Conservation (phyloP, 2,888 invertebrate genomes). For the Zeuzera pyrina region DNA sequence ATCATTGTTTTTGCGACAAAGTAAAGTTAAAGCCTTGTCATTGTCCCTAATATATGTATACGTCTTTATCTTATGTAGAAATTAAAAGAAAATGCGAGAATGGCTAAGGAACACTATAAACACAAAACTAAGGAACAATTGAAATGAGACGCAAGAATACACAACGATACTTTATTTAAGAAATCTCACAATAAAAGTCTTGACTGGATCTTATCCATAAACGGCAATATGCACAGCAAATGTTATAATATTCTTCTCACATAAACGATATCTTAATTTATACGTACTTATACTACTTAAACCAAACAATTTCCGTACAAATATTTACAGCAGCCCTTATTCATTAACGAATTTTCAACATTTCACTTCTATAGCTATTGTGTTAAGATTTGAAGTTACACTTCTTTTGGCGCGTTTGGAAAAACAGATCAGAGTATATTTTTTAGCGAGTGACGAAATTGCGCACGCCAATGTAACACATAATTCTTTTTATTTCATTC, state of each 20-base stretch:
- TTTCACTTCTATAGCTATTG: conserved; percentile 9
- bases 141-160: conserved; percentile 38
- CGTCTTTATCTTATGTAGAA: too few relatives aligned
- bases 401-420: too few relatives aligned
- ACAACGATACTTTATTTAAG: conserved; percentile 63
- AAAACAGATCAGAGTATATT: too few relatives aligned
- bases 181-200: conserved; percentile 68
- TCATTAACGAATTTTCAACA: conserved; percentile 20
- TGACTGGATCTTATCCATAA: conserved; percentile 70
- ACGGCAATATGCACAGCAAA: conserved; percentile 67
- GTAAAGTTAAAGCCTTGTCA: too few relatives aligned
- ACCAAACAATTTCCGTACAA: conserved; percentile 37
- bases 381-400: too few relatives aligned
- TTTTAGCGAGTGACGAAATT: too few relatives aligned
- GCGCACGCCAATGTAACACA: too few relatives aligned
- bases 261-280: conserved; percentile 20
- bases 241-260: conserved; percentile 30
- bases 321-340: conserved; percentile 59
- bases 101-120: too few relatives aligned
- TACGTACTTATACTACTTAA: conserved; percentile 22
- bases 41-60: too few relatives aligned
- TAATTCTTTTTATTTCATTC: too few relatives aligned
- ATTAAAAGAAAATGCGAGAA: too few relatives aligned
- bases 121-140: not conserved
- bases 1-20: too few relatives aligned